These are phyloP conservation scores for Drosophila subpulchrella DNA, from an alignment of 1,140 invertebrate genomes.

Conservation along the genomic window DNA sequence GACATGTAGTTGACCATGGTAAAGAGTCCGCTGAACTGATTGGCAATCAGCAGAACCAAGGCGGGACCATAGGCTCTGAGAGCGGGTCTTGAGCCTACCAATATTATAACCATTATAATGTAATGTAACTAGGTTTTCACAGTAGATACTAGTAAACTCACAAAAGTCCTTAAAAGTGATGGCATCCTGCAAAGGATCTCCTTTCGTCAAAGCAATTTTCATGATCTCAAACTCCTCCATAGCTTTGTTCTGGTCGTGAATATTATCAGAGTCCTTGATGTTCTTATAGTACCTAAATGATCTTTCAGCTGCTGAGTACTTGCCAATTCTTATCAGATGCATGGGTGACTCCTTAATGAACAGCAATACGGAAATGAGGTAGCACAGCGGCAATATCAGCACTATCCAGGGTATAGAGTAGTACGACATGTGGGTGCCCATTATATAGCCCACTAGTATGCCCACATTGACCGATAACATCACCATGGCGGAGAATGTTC, in stretches of 20 bases:
- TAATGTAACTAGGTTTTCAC: too few species aligned
- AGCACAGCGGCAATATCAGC: constrained; percentile 42
- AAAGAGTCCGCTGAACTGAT: constrained; percentile 65
- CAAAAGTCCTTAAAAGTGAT: constrained; percentile 57
- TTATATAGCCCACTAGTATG: constrained; percentile 59
- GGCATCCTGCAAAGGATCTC: constrained; percentile 19
- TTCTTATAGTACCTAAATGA: constrained; percentile 71
- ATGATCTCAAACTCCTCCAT: constrained; percentile 60
- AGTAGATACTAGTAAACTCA: constrained; percentile 4
- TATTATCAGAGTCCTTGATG: constrained; percentile 44
- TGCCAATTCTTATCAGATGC: constrained; percentile 52
- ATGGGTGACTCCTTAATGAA: constrained; percentile 69
- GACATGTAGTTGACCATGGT: constrained; percentile 75
- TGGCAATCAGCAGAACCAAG: constrained; percentile 46
- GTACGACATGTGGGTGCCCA: constrained; percentile 62
- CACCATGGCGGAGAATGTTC: constrained; percentile 64
- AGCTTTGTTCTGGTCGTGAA: constrained; percentile 25
- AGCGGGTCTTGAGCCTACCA: constrained; percentile 27
- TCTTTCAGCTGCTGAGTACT: constrained; percentile 43
- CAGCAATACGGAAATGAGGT: constrained; percentile 43
- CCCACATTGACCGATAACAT: constrained; percentile 66
- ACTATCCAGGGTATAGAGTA: constrained; percentile 50
- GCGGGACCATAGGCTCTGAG: constrained; percentile 49
- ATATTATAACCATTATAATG: not conserved
- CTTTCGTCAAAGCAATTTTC: constrained; percentile 39